A percentile compares a stretch with the other conserved stretches of the same genome.
Evolutionary conservation across 2,113 vertebrate genomes (phyloP).

Genomic region (Glaucidium brasilianum): DNA sequence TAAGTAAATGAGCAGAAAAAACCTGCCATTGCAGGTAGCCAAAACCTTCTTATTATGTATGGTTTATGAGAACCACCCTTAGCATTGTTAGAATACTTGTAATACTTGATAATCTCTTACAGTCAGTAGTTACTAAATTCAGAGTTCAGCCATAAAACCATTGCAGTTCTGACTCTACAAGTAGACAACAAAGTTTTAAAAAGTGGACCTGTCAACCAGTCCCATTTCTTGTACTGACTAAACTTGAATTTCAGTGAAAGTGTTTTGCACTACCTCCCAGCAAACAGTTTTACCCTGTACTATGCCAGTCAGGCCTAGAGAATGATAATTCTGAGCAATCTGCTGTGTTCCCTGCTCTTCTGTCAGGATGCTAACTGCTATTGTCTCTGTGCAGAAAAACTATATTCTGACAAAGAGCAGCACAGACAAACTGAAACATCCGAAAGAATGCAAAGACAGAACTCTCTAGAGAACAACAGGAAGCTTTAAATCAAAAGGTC

Average conservation of each 20-base stretch:
- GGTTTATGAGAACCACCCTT: background rate
- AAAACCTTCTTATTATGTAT: background rate
- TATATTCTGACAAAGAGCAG: conserved; percentile 22
- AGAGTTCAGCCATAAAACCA: background rate
- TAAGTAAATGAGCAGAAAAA: background rate
- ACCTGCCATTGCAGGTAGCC: background rate
- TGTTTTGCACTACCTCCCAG: background rate
- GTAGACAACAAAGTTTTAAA: background rate
- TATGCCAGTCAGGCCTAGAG: background rate
- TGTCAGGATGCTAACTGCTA: background rate
- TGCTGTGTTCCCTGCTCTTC: background rate
- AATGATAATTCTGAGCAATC: background rate
- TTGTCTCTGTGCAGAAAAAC: background rate
- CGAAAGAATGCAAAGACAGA: background rate
- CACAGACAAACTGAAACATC: background rate
- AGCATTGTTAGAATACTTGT: background rate
- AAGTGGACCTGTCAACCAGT: background rate
- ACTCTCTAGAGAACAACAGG: background rate
- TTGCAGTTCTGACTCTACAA: background rate
- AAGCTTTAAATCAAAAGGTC: conserved; percentile 49
- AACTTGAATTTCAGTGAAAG: background rate
- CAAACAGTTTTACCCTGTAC: background rate
- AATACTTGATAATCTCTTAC: background rate
- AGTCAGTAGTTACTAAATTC: background rate
- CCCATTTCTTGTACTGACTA: background rate